Base-by-base conservation (phyloP, 2,888 invertebrate genomes). In the Gnatocerus cornutus region DNA sequence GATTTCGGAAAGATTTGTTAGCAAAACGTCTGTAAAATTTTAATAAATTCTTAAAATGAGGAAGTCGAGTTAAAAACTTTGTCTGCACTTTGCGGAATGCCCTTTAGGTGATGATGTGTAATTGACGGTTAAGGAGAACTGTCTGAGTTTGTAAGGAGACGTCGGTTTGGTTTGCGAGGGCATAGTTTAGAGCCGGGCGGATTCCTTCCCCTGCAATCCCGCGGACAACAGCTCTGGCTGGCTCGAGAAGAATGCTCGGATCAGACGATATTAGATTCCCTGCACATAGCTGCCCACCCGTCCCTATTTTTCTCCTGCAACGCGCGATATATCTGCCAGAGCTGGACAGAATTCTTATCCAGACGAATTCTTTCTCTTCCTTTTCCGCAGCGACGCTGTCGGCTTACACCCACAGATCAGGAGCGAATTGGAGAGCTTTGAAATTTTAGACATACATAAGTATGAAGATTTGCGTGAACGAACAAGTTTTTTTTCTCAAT, bases 211-310 rank as follows among this genome's bases (percentile, higher is more conserved):
- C 82, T 80, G 81, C 80, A 83, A 83, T 83, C 83, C 82, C 80
- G 79, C 80, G 81, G 82, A 82, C 82, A 81, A 81, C 80, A 80
- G 77, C 76, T 77, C 76, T 78, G 78, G 76, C 79, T 78, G 80
- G 81, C 80, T 80, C 80, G 82, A 79, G 79, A 81, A 82, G 83
- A 83, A 83, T 83, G 81, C 80, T 78, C 78, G 82, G 82, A 82
- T 81, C 81, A 81, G 80, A 79, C 81, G 81, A 83, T 83, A 83
- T 83, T 83, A 82, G 82, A 83, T 82, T 82, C 82, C 74, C 81
- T 73, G 77, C 78, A 78, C 81, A 79, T 80, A 80, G 79, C 80
- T 77, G 77, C 74, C 76, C 77, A 74, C 75, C 76, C 74, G 73
- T 73, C 77, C 70, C 74, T 76, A 78, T 78, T 77, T 78, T 77